These are phyloP conservation scores for Lasioglossum calceatum DNA, from an alignment of 2,888 invertebrate species.

Conservation along the genomic window DNA sequence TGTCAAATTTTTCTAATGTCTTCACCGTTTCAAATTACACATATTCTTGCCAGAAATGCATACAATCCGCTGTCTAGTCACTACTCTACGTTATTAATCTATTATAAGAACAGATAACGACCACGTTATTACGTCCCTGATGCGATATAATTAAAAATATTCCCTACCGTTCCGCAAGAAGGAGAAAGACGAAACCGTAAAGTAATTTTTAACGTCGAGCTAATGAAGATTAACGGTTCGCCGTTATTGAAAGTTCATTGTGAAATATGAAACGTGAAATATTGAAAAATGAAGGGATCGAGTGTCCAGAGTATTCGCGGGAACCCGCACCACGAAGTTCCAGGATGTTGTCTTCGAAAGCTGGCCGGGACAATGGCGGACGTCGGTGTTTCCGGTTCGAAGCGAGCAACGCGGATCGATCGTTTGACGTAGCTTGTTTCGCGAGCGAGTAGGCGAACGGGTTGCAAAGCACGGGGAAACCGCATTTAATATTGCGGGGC, in stretches of 20 bases:
- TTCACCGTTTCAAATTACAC: no score
- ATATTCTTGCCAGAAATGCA: no score
- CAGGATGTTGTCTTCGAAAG: constrained; percentile 12
- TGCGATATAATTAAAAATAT: not conserved
- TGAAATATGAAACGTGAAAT: not conserved
- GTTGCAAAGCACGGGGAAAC: not conserved
- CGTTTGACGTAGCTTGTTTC: not conserved
- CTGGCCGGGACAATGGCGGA: not conserved
- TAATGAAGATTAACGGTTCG: not conserved
- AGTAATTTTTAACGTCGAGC: not conserved
- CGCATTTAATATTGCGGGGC: constrained; percentile 35
- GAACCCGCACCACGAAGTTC: not conserved
- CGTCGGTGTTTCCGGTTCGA: not conserved
- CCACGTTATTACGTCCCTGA: not conserved
- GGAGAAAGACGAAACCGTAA: not conserved
- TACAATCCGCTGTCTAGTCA: no score
- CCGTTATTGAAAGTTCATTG: not conserved
- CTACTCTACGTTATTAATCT: not conserved
- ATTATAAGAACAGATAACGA: not conserved
- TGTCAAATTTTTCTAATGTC: no score
- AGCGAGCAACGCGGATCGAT: constrained; percentile 12
- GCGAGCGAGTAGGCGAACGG: not conserved
- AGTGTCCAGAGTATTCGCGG: not conserved
- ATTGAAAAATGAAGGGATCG: not conserved
- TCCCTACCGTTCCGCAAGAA: not conserved